A percentile compares a stretch with the other conserved stretches of the same genome.
phyloP scores from a whole-genome alignment of 2,797 vertebrate species.

The Fratercula arctica region DNA sequence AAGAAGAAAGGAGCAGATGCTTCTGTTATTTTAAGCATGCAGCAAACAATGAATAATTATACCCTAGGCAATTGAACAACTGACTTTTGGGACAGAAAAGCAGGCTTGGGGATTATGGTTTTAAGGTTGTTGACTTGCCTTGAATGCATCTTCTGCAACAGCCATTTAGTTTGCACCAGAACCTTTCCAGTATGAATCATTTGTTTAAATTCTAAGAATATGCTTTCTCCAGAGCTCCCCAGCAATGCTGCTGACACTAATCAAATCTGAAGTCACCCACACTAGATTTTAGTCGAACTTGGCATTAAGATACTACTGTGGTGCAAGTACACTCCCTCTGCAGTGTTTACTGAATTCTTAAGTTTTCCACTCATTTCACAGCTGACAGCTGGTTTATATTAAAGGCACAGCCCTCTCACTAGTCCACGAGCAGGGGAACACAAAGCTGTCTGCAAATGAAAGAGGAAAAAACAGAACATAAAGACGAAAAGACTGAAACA shows the following conservation, averaged over 20 bases:
- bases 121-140: not conserved
- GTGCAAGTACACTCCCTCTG: not conserved
- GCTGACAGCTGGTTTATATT: constrained; percentile 26
- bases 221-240: not conserved
- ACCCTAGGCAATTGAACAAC: not conserved
- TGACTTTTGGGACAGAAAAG: not conserved
- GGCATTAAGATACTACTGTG: not conserved
- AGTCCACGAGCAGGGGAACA: not conserved
- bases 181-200: not conserved
- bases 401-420: not conserved
- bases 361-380: constrained; percentile 7
- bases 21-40: not conserved
- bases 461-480: not conserved
- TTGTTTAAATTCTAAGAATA: not conserved
- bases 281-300: not conserved
- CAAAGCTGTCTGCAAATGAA: not conserved
- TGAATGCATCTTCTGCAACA: not conserved
- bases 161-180: not conserved
- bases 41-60: not conserved
- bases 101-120: not conserved
- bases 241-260: constrained; percentile 7
- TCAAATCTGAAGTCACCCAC: constrained; percentile 15
- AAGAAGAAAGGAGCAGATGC: not conserved
- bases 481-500: not conserved
- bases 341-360: not conserved